These are phyloP conservation scores for Ondatra zibethicus DNA, from an alignment of 2,113 vertebrate species.

Conservation along the genomic window DNA sequence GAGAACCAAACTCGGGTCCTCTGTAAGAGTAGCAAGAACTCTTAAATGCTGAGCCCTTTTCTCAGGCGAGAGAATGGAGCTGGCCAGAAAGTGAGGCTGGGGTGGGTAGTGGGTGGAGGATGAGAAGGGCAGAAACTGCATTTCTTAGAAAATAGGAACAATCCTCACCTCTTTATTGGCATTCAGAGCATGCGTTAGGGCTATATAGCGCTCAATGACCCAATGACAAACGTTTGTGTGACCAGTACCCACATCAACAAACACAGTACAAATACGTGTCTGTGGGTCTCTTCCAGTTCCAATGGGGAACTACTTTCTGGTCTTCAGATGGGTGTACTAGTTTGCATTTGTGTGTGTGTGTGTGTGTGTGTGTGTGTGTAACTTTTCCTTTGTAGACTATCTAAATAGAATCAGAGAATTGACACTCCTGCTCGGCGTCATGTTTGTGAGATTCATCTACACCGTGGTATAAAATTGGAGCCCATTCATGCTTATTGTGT, in stretches of 20 bases:
- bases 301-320: neutral
- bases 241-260: neutral
- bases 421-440: neutral
- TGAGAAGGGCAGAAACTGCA: neutral
- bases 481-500: neutral
- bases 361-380: neutral
- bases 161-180: neutral
- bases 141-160: neutral
- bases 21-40: neutral
- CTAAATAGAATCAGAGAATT: neutral
- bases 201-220: rapidly evolving
- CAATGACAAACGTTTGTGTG: neutral
- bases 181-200: neutral
- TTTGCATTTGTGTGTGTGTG: neutral
- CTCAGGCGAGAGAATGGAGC: neutral
- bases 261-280: neutral
- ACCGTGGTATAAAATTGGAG: neutral
- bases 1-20: neutral
- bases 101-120: rapidly evolving
- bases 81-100: neutral
- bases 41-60: neutral
- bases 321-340: neutral
- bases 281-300: neutral
- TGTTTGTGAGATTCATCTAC: neutral
- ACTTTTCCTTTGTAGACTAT: neutral